phyloP scores from a whole-genome alignment of 2,888 invertebrate species.

The Podotricha telesiphe region DNA sequence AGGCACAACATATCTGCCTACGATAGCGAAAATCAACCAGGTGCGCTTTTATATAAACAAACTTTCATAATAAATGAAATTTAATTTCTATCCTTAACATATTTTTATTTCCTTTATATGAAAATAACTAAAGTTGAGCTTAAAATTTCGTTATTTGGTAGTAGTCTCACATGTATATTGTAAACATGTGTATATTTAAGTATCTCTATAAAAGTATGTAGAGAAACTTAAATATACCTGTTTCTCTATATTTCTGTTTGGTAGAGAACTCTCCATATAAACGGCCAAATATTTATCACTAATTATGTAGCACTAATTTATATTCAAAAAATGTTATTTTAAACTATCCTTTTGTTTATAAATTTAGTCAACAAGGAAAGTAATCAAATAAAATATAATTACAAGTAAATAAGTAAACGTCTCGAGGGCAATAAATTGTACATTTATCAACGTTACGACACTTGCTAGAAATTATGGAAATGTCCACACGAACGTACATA shows the following conservation, averaged over 20 bases:
- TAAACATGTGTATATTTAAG: too few species aligned
- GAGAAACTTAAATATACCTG: too few species aligned
- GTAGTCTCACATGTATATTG: background rate
- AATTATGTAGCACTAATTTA: too few species aligned
- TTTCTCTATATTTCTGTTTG: too few species aligned
- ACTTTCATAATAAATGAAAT: background rate
- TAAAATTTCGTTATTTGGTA: background rate
- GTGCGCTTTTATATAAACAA: slow-evolving; percentile 57
- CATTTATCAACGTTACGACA: slow-evolving; percentile 39
- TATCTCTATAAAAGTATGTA: background rate
- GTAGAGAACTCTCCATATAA: too few species aligned
- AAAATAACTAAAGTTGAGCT: too few species aligned
- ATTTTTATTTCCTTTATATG: background rate
- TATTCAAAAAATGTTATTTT: too few species aligned
- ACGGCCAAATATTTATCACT: too few species aligned
- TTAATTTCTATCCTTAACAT: background rate
- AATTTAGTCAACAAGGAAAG: background rate
- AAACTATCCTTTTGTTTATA: background rate
- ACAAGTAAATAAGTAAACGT: slow-evolving; percentile 18
- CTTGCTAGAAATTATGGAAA: slow-evolving; percentile 37
- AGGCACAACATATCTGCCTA: slow-evolving; percentile 80
- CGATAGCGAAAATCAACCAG: slow-evolving; percentile 69
- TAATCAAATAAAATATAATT: slow-evolving; percentile 20
- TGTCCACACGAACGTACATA: slow-evolving; percentile 25
- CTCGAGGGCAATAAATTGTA: slow-evolving; percentile 34